Evolutionary conservation across 2,797 vertebrate genomes (phyloP).

Genomic region (Sebastes itinus): DNA sequence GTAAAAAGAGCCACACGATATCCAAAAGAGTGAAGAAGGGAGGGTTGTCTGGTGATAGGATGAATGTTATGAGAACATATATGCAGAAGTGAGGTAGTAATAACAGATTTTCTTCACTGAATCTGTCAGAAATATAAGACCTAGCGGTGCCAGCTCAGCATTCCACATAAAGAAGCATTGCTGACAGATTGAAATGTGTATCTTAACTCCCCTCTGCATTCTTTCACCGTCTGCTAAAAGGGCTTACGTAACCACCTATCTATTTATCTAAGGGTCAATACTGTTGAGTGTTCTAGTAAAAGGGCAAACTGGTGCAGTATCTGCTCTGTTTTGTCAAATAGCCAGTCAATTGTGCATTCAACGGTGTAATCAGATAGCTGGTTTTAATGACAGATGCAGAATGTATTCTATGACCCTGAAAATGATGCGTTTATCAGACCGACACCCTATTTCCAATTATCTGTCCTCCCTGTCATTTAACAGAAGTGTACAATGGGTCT

Average conservation of each 20-base stretch:
- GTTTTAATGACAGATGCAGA: conserved; percentile 13
- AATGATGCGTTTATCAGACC: conserved; percentile 23
- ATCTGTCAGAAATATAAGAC: conserved; percentile 18
- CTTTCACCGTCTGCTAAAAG: conserved; percentile 48
- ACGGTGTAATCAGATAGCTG: conserved; percentile 1
- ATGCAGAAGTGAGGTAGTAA: not conserved
- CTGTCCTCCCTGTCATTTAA: conserved; percentile 3
- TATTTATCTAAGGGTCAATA: conserved; percentile 48
- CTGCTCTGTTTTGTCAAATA: not conserved
- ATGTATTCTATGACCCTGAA: conserved; percentile 39
- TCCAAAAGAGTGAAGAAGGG: not conserved
- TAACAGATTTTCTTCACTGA: not conserved
- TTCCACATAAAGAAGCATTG: conserved; percentile 32
- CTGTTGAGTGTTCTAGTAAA: conserved; percentile 16
- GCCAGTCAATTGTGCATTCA: conserved; percentile 12
- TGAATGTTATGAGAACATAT: not conserved
- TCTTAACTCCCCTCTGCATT: conserved; percentile 61
- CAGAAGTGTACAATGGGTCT: not conserved
- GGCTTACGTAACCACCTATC: conserved; percentile 45
- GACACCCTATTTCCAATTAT: not conserved
- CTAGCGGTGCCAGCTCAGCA: not conserved
- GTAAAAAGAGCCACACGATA: not conserved
- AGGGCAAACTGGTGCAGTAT: conserved; percentile 19
- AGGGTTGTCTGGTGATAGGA: not conserved
- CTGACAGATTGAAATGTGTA: conserved; percentile 58